phyloP scores from a whole-genome alignment of 2,888 invertebrate species.

The Drosophila nigricruria region DNA sequence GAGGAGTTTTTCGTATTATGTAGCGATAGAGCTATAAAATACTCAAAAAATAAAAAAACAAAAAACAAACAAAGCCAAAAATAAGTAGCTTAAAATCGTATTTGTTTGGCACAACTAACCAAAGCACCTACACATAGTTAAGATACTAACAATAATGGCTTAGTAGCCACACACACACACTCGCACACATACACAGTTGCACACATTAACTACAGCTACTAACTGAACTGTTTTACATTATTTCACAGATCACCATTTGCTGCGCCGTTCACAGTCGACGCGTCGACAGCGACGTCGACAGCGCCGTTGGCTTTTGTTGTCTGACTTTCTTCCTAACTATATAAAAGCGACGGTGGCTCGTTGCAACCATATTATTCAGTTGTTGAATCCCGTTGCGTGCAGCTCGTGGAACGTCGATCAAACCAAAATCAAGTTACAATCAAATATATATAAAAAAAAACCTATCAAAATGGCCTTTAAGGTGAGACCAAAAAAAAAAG shows the following conservation, averaged over 20 bases:
- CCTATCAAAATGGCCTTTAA: conserved; percentile 81
- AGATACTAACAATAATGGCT: conserved; percentile 46
- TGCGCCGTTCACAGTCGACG: conserved; percentile 27
- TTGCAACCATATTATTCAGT: conserved; percentile 85
- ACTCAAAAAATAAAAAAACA: conserved; percentile 44
- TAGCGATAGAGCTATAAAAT: conserved; percentile 33
- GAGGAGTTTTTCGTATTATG: conserved; percentile 7
- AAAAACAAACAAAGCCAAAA: conserved; percentile 27
- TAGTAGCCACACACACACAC: conserved; percentile 1
- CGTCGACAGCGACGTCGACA: conserved; percentile 10
- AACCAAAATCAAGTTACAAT: conserved; percentile 52
- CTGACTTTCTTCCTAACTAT: conserved; percentile 86
- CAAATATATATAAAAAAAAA: conserved; percentile 25
- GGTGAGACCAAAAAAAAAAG: conserved; percentile 66
- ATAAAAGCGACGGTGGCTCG: conserved; percentile 85
- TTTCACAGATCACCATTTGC: conserved; percentile 46
- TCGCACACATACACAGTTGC: conserved; percentile 6
- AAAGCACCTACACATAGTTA: conserved; percentile 41
- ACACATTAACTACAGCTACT: conserved; percentile 42
- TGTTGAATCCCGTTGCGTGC: conserved; percentile 85
- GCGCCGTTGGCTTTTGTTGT: conserved; percentile 46
- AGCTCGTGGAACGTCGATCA: conserved; percentile 75
- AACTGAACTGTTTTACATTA: conserved; percentile 63
- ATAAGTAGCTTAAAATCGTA: conserved; percentile 38
- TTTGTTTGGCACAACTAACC: conserved; percentile 22